Percentiles rank a stretch among this genome's conserved stretches.
These are phyloP conservation scores for Phoronis australis DNA, from an alignment of 2,888 invertebrate genomes.

Conservation along the genomic window DNA sequence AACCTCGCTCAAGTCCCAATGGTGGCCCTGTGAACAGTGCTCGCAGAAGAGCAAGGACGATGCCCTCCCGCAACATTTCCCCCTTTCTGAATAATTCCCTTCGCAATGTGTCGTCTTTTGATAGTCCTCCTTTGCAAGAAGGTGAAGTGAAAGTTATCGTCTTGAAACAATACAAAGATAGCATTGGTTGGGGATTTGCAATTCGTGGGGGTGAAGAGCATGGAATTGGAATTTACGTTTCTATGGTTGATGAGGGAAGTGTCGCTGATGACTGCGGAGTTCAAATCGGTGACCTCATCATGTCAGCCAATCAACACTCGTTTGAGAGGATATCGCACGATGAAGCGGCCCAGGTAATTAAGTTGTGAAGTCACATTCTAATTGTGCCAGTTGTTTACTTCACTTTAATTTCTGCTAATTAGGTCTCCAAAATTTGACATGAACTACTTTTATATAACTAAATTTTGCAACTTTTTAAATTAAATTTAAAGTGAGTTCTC, in stretches of 20 bases:
- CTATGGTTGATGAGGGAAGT: constrained; percentile 88
- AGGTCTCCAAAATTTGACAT: no score
- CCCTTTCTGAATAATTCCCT: neutral
- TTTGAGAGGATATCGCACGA: constrained; percentile 58
- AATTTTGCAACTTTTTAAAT: no score
- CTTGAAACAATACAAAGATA: constrained; percentile 4
- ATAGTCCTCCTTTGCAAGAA: neutral
- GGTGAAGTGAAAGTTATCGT: neutral
- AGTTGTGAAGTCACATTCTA: no score
- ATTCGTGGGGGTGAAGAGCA: constrained; percentile 91
- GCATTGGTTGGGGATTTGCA: constrained; percentile 76
- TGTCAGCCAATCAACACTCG: constrained; percentile 87
- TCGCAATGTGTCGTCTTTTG: neutral
- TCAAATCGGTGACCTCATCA: constrained; percentile 75
- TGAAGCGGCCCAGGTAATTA: constrained; percentile 39
- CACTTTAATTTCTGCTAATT: no score
- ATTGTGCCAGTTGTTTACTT: no score
- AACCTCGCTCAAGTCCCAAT: constrained; percentile 10
- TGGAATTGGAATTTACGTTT: constrained; percentile 90
- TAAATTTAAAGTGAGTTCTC: no score
- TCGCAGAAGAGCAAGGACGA: neutral
- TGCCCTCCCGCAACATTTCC: neutral
- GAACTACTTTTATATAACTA: no score
- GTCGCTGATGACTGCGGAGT: constrained; percentile 82
- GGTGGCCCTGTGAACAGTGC: neutral